Base-by-base conservation (phyloP, 2,797 vertebrate genomes). In the Lagorchestes hirsutus region DNA sequence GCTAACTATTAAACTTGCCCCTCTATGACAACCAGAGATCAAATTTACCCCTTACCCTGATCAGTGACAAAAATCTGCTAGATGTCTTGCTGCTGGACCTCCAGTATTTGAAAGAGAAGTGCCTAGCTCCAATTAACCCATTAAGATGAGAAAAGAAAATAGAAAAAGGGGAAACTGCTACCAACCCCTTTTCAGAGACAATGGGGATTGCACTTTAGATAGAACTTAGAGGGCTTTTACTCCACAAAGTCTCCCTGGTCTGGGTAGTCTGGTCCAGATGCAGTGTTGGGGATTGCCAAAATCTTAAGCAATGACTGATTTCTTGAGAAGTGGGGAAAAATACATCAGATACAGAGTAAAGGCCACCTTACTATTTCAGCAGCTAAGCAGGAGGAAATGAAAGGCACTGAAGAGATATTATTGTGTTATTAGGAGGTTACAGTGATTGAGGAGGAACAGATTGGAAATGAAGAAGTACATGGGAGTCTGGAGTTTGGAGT, bases 1-100 rank as follows among this genome's bases (percentile, higher is more conserved):
- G 0, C 31, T 62, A 34, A 62, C n/a, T n/a, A n/a, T n/a, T n/a
- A n/a, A n/a, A n/a, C 59, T 52, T 52, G 5, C 6, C 1, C 59
- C 59, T 67, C 59, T 34, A 1, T 29, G 58, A 12, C 28, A 59
- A 59, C 58, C 24, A 58, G 92, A 90, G 13, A 93, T 18, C 24
- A 87, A 67, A 57, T 1, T n/a, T 55, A 96, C 54, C 90, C 74
- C 93, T 96, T 90, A 97, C 55, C 46, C 0, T n/a, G 9, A 55
- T 92, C 55, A 91, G 28, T 67, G 90, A 54, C 92, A 92, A 58
- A 74, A n/a, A 56, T 91, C 46, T 91, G 11, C 91, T 91, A 18
- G 54, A 29, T 14, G n/a, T 0, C 67, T 54, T 91, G 87, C 54
- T 93, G 27, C 31, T 22, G 90, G 1, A 31, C 92, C 55, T 34